Base-by-base conservation (phyloP, 2,888 invertebrate species). In the Pristionchus entomophagus region DNA sequence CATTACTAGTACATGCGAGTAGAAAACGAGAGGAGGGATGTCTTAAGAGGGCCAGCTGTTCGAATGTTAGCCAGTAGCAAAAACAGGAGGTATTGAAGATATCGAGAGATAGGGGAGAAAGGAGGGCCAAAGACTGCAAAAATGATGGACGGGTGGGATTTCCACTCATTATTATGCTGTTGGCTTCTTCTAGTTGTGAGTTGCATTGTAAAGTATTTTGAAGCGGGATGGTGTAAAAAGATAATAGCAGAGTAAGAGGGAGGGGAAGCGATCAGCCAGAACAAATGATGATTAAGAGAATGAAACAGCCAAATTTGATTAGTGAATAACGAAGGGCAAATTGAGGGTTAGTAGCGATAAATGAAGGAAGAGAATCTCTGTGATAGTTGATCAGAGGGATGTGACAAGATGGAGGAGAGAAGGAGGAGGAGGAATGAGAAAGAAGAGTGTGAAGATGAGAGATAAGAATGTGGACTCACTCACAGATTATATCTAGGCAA, bases 381-480 rank as follows among this genome's bases (percentile, higher is more conserved):
- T 69, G 38, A 69, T 62, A 69, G 41, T 73, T 73, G 73, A 73
- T 73, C 38, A 26, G 41, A 41, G 41, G 38, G 41, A 41, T 73
- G 73, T 73, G 73, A 73, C 35, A 73, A 73, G 73, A n/a, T n/a
- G n/a, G n/a, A 41, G 73, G 26, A 73, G 45, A 32, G 41, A 41
- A 41, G 56, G 41, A 41, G 41, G 19, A 38, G 22, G 38, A 35
- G 38, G 65, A 69, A 29, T 6, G n/a, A 29, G 38, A 69, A 19
- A 38, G 32, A 73, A 5, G 73, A 73, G 73, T 73, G 73, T 73
- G 73, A 73, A 45, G 41, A 41, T 73, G 73, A 41, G 38, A 69
- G 73, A 73, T 73, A 73, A 73, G 73, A 73, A 38, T 19, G 73
- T 73, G 73, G 73, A 73, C 73, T 73, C 73, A 73, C 73, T 73